Percentiles rank a stretch among this genome's conserved stretches.
These are phyloP conservation scores for Aphelocoma californica DNA, from an alignment of 2,797 vertebrate genomes.

Conservation along the genomic window DNA sequence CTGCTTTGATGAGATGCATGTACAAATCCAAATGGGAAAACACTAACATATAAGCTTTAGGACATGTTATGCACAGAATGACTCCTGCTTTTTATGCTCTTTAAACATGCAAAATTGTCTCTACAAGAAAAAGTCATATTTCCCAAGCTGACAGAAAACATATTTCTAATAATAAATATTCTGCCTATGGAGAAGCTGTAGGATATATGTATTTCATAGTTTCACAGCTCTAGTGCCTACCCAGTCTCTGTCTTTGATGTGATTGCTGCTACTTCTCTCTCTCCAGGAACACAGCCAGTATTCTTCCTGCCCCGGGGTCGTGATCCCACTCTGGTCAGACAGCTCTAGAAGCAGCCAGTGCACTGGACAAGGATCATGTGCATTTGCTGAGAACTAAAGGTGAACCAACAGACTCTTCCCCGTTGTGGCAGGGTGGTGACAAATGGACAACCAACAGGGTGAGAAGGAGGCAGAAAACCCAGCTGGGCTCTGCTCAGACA, in stretches of 20 bases:
- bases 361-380: not conserved
- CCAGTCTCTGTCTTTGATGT: not conserved
- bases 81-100: slow-evolving; percentile 41
- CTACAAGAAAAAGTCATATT: slow-evolving; percentile 1
- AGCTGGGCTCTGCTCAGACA: not conserved
- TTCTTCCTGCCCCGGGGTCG: not conserved
- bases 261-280: not conserved
- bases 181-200: not conserved
- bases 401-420: not conserved
- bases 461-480: not conserved
- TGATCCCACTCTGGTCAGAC: not conserved
- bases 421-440: not conserved
- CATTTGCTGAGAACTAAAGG: not conserved
- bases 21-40: slow-evolving; percentile 59
- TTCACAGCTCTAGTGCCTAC: not conserved
- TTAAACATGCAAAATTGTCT: slow-evolving; percentile 50
- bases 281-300: rapidly evolving
- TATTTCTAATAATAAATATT: slow-evolving; percentile 11
- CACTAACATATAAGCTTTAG: not conserved
- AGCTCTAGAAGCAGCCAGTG: not conserved
- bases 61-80: slow-evolving; percentile 9
- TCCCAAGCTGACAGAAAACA: not conserved
- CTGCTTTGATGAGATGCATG: slow-evolving; percentile 38
- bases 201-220: not conserved
- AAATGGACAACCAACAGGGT: rapidly evolving